These are phyloP conservation scores for Sebastes minor DNA, from an alignment of 2,797 vertebrate genomes.

Conservation along the genomic window DNA sequence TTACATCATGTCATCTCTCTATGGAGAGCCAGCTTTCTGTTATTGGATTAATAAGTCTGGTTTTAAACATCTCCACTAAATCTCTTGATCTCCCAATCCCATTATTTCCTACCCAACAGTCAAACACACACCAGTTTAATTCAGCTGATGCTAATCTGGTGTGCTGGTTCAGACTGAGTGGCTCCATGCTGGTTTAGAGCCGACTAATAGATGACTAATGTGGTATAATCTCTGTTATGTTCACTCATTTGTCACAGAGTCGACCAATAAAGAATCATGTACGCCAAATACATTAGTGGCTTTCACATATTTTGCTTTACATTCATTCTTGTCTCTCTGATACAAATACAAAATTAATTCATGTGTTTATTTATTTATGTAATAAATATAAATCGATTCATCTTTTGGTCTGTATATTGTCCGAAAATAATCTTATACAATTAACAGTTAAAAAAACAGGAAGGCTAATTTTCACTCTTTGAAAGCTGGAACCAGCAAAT, in stretches of 20 bases:
- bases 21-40: neutral
- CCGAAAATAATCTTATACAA: neutral
- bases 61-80: conserved; percentile 35
- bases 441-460: neutral
- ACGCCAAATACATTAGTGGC: neutral
- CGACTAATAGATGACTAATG: conserved; percentile 29
- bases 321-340: neutral
- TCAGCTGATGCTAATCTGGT: conserved; percentile 31
- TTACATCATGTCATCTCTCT: neutral
- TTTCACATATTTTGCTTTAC: neutral
- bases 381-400: neutral
- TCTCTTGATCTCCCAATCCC: conserved; percentile 51
- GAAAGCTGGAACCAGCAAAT: neutral
- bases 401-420: neutral
- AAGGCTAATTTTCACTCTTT: neutral
- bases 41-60: conserved; percentile 16
- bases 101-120: conserved; percentile 37
- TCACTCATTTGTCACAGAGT: neutral
- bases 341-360: neutral
- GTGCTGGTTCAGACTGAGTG: neutral
- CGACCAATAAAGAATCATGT: neutral
- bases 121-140: conserved; percentile 34
- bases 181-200: neutral
- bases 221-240: neutral
- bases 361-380: neutral